A percentile compares a stretch with the other conserved stretches of the same genome.
These are phyloP conservation scores for Gambusia yucatana DNA, from an alignment of 2,797 vertebrate genomes.

Conservation along the genomic window DNA sequence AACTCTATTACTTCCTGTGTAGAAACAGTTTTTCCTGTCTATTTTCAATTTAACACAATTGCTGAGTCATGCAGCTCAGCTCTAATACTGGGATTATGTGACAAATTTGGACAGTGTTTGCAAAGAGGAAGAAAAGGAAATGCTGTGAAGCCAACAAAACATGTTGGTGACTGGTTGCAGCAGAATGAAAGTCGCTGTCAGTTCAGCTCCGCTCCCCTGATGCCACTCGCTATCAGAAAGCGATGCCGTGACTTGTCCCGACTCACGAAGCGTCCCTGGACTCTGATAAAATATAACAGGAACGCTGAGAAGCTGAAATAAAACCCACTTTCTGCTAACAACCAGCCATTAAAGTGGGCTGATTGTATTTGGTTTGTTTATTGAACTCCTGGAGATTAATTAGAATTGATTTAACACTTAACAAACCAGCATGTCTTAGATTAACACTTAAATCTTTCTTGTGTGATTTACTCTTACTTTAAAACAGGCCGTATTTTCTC, in stretches of 20 bases:
- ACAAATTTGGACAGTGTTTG: slow-evolving; percentile 1
- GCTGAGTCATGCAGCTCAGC: neutral
- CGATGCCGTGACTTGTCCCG: slow-evolving; percentile 18
- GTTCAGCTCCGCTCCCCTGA: slow-evolving; percentile 26
- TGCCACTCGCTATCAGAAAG: slow-evolving; percentile 38
- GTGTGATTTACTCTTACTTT: slow-evolving; percentile 13
- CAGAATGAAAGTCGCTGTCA: slow-evolving; percentile 29
- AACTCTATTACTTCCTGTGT: slow-evolving; percentile 8
- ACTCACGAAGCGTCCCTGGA: slow-evolving; percentile 21
- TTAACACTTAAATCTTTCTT: neutral
- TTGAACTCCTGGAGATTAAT: slow-evolving; percentile 6
- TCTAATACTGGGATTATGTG: neutral
- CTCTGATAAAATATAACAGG: slow-evolving; percentile 3
- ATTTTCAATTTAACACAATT: slow-evolving; percentile 10
- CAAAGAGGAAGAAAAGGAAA: slow-evolving; percentile 4
- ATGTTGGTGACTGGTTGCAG: slow-evolving; percentile 14
- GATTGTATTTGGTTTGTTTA: slow-evolving; percentile 1
- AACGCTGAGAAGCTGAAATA: neutral
- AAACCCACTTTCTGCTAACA: neutral
- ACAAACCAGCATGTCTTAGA: neutral
- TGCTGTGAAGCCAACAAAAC: slow-evolving; percentile 6
- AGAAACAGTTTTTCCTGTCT: neutral
- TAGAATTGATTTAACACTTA: slow-evolving; percentile 13
- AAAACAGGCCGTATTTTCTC: slow-evolving; percentile 7
- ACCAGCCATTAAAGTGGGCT: neutral